phyloP scores from a whole-genome alignment of 1,140 invertebrate genomes.

The Drosophila jambulina region DNA sequence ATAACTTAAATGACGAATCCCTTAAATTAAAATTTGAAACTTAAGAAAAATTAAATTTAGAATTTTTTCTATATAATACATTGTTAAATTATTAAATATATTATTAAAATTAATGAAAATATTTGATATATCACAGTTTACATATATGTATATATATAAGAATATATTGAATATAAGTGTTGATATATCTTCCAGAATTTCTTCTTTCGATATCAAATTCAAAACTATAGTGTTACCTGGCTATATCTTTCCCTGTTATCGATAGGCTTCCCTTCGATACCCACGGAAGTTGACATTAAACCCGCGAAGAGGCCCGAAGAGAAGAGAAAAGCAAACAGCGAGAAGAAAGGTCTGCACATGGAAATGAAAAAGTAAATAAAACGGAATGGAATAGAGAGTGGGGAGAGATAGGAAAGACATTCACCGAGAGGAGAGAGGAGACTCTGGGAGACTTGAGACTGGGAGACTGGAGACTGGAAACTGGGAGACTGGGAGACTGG shows the following conservation, averaged over 20 bases:
- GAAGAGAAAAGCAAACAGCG: conserved; percentile 11
- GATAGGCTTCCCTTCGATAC: conserved; percentile 5
- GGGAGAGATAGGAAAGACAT: conserved; percentile 60
- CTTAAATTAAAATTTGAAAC: too few relatives aligned
- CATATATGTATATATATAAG: too few relatives aligned
- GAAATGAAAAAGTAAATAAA: conserved; percentile 68
- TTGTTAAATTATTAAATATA: too few relatives aligned
- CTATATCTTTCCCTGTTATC: conserved; percentile 6
- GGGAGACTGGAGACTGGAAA: not conserved
- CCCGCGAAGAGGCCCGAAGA: not conserved
- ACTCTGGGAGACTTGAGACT: not conserved
- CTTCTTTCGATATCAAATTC: too few relatives aligned
- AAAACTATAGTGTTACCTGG: not conserved
- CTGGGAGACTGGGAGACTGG: not conserved
- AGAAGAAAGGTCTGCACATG: conserved; percentile 47
- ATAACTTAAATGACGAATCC: too few relatives aligned
- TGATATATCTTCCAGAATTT: too few relatives aligned
- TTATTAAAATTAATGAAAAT: too few relatives aligned
- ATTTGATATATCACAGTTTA: too few relatives aligned
- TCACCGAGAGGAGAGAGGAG: conserved; percentile 25
- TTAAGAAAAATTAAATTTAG: too few relatives aligned
- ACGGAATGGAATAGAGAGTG: conserved; percentile 59
- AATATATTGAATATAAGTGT: too few relatives aligned
- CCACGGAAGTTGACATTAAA: conserved; percentile 44
- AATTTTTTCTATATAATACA: too few relatives aligned